Evolutionary conservation across 1,140 invertebrate genomes (phyloP).

Genomic region (Pentalonia nigronervosa): DNA sequence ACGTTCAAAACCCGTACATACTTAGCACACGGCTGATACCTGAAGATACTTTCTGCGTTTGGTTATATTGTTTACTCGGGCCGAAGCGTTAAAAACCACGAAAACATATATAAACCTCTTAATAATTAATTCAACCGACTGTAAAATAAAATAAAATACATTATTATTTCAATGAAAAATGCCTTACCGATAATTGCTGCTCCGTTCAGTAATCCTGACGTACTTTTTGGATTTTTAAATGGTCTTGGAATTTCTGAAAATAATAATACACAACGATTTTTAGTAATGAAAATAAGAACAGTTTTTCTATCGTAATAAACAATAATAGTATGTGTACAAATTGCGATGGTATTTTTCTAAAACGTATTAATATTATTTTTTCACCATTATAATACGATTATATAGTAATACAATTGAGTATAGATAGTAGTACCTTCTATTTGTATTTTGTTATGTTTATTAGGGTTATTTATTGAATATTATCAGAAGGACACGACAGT

Average conservation of each 20-base stretch:
- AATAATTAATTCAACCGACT: background rate
- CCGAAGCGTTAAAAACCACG: too few relatives aligned
- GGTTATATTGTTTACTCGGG: too few relatives aligned
- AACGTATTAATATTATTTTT: background rate
- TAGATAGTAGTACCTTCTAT: background rate
- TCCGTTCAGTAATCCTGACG: conserved; percentile 14
- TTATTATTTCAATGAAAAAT: background rate
- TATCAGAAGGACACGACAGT: too few relatives aligned
- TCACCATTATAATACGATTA: background rate
- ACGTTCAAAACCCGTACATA: too few relatives aligned
- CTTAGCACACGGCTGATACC: too few relatives aligned
- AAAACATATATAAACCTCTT: background rate
- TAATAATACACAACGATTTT: background rate
- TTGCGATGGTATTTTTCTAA: too few relatives aligned
- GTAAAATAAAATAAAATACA: background rate
- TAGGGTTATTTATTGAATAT: too few relatives aligned
- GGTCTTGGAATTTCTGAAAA: conserved; percentile 48
- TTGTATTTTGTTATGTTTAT: too few relatives aligned
- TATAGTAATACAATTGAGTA: too few relatives aligned
- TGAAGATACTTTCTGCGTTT: too few relatives aligned
- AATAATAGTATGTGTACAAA: too few relatives aligned
- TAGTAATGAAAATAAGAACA: background rate
- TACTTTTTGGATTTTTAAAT: conserved; percentile 19
- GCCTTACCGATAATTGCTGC: conserved; percentile 30
- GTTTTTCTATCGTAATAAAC: background rate